Conservation (phyloP, 2,888 invertebrate species). For the Anagyrus pseudococci region DNA sequence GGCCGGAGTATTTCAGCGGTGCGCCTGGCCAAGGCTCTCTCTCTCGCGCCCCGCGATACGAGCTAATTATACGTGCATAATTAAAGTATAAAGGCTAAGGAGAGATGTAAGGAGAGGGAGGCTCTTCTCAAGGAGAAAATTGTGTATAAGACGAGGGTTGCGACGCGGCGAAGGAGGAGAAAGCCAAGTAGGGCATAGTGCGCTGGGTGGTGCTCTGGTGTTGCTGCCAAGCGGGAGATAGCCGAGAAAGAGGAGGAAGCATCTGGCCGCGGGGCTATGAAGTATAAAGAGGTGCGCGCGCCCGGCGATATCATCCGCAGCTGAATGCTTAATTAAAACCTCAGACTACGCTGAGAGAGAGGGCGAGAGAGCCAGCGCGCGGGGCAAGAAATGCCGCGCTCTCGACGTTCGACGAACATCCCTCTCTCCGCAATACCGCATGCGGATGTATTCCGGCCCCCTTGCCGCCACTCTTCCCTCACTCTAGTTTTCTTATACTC, state of each 20-base stretch:
- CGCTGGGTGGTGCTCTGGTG: too few relatives aligned
- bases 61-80: slow-evolving; percentile 61
- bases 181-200: too few relatives aligned
- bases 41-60: slow-evolving; percentile 28
- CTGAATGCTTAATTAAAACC: slow-evolving; percentile 63
- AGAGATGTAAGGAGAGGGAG: too few relatives aligned
- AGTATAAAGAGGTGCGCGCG: slow-evolving; percentile 64
- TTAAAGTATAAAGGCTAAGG: slow-evolving; percentile 52
- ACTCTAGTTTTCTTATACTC: background rate
- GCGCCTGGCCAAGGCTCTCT: too few relatives aligned
- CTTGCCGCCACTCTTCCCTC: background rate
- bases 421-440: slow-evolving; percentile 20
- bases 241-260: slow-evolving; percentile 53
- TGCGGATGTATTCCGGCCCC: background rate
- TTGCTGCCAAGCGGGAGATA: background rate
- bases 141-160: too few relatives aligned
- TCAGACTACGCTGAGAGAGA: too few relatives aligned
- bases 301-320: slow-evolving; percentile 60
- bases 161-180: too few relatives aligned
- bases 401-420: too few relatives aligned
- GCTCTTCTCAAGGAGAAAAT: too few relatives aligned
- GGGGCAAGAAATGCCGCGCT: too few relatives aligned
- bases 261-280: slow-evolving; percentile 68
- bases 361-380: too few relatives aligned
- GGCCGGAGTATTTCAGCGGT: slow-evolving; percentile 15